Evolutionary conservation across 2,113 vertebrate genomes (phyloP).

Genomic region (Cavia aperea): DNA sequence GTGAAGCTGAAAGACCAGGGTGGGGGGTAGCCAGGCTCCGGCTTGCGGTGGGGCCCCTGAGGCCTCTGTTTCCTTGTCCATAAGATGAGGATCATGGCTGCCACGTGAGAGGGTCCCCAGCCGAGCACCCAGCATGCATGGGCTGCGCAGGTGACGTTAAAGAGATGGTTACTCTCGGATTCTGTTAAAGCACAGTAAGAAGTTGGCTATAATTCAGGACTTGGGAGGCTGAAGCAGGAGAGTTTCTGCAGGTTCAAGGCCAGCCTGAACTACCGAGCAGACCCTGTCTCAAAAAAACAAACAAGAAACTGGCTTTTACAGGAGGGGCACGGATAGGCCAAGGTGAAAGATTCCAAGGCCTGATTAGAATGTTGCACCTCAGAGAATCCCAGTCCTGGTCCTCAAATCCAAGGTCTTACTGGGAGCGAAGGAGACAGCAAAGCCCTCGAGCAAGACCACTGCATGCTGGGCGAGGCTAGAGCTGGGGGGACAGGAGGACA

Average conservation of each 20-base stretch:
- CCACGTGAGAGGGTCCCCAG: not conserved
- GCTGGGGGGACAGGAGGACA: too few species aligned
- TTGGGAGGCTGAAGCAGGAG: not conserved
- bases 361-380: not conserved
- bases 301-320: not conserved
- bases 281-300: not conserved
- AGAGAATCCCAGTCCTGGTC: not conserved
- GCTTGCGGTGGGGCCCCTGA: not conserved
- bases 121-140: rapidly evolving
- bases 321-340: not conserved
- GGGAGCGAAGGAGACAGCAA: rapidly evolving
- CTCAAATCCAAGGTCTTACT: not conserved
- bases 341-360: not conserved
- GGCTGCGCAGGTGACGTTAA: not conserved
- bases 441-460: rapidly evolving
- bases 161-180: not conserved
- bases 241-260: not conserved
- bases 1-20: not conserved
- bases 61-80: not conserved
- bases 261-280: not conserved
- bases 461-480: rapidly evolving
- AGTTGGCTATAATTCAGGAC: not conserved
- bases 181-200: not conserved
- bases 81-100: not conserved
- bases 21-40: not conserved